Evolutionary conservation across 2,888 invertebrate genomes (phyloP).

Genomic region (Troides aeacus): DNA sequence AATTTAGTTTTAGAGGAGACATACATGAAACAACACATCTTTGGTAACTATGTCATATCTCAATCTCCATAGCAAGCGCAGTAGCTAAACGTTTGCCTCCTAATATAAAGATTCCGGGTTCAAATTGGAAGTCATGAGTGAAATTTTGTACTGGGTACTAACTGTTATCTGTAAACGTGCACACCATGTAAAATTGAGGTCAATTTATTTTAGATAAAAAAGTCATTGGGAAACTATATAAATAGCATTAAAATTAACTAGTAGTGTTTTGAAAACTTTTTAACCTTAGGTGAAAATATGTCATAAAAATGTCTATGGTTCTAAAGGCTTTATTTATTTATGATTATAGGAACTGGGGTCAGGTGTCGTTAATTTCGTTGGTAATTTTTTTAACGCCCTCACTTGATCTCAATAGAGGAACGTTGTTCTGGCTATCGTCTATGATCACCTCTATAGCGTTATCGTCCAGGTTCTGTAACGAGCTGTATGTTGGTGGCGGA

Average conservation of each 20-base stretch:
- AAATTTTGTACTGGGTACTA: too few relatives aligned
- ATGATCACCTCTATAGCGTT: slow-evolving; percentile 59
- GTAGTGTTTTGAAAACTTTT: neutral
- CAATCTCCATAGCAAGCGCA: too few relatives aligned
- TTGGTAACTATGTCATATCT: neutral
- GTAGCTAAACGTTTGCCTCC: too few relatives aligned
- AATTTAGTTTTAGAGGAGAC: neutral
- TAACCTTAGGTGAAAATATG: neutral
- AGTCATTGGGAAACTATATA: neutral
- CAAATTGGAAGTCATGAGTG: neutral
- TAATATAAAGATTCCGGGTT: neutral
- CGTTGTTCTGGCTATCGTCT: slow-evolving; percentile 38
- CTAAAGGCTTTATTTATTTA: neutral
- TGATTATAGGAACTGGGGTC: slow-evolving; percentile 24
- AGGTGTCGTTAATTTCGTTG: slow-evolving; percentile 37
- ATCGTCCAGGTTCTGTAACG: slow-evolving; percentile 53
- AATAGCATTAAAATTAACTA: neutral
- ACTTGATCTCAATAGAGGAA: slow-evolving; percentile 32
- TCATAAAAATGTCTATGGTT: neutral
- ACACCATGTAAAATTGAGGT: too few relatives aligned
- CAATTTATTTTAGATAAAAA: too few relatives aligned
- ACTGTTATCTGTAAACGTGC: too few relatives aligned
- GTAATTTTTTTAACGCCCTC: slow-evolving; percentile 15
- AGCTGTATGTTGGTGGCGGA: slow-evolving; percentile 65
- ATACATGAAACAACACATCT: neutral